These are phyloP conservation scores for Macrosiphum euphorbiae DNA, from an alignment of 2,888 invertebrate species.

Conservation along the genomic window DNA sequence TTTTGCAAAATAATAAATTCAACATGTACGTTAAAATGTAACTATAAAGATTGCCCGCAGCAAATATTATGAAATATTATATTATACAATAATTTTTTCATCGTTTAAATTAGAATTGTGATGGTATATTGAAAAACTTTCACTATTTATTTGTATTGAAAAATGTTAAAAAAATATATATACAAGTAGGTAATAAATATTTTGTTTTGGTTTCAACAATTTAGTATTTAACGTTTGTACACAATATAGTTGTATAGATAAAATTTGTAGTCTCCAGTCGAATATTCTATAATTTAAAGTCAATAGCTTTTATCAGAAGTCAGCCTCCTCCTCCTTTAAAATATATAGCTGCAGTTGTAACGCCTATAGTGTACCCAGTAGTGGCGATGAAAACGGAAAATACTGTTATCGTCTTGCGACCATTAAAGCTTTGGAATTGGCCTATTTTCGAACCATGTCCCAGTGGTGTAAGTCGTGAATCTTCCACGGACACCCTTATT, in stretches of 20 bases:
- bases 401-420: slow-evolving; percentile 52
- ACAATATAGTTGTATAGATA: neutral
- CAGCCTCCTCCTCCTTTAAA: neutral
- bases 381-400: slow-evolving; percentile 54
- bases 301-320: slow-evolving; percentile 25
- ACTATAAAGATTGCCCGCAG: neutral
- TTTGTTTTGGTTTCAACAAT: neutral
- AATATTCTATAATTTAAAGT: slow-evolving; percentile 16
- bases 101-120: neutral
- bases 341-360: neutral
- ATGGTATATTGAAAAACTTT: neutral
- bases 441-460: slow-evolving; percentile 34
- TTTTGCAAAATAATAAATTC: neutral
- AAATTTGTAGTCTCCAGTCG: neutral
- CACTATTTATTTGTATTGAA: neutral
- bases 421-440: slow-evolving; percentile 58
- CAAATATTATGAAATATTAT: neutral
- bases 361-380: neutral
- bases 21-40: neutral
- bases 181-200: neutral
- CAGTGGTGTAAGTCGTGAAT: slow-evolving; percentile 38
- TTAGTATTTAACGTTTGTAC: neutral
- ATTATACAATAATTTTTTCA: neutral
- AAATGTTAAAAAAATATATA: neutral
- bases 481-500: slow-evolving; percentile 41